A percentile compares a stretch with the other conserved stretches of the same genome.
Conservation (phyloP, 2,797 vertebrate genomes). For the Enteromius treurensis region DNA sequence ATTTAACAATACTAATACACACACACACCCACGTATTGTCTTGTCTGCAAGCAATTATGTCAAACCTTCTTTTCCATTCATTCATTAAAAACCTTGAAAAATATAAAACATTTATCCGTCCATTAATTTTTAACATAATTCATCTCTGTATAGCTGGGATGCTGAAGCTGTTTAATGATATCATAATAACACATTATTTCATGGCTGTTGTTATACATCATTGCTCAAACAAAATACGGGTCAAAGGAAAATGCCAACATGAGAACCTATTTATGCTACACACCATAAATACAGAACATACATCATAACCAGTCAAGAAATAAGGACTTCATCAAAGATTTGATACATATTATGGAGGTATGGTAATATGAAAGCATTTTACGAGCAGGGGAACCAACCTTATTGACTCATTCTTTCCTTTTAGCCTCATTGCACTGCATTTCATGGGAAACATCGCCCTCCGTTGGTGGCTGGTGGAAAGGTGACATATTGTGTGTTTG, state of each 20-base stretch:
- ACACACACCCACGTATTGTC: too few relatives aligned
- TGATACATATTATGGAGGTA: background rate
- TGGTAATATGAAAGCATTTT: slow-evolving; percentile 5
- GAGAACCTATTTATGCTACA: slow-evolving; percentile 22
- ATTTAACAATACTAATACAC: too few relatives aligned
- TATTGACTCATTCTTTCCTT: background rate
- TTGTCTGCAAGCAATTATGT: background rate
- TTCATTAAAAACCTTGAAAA: background rate
- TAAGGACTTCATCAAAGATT: background rate
- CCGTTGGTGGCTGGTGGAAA: slow-evolving; percentile 71
- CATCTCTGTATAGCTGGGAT: background rate
- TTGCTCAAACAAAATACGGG: background rate
- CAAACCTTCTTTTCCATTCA: background rate
- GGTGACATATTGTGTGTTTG: background rate
- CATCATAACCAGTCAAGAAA: slow-evolving; percentile 14
- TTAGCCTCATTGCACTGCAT: slow-evolving; percentile 63
- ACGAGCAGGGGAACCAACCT: background rate
- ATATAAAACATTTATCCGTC: background rate
- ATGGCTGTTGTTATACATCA: slow-evolving; percentile 3
- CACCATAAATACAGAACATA: slow-evolving; percentile 10
- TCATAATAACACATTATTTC: background rate
- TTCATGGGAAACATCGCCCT: slow-evolving; percentile 78
- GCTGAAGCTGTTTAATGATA: background rate
- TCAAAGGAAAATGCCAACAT: slow-evolving; percentile 30
- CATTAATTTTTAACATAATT: background rate